phyloP scores from a whole-genome alignment of 2,113 vertebrate genomes.

The Entomyzon cyanotis region DNA sequence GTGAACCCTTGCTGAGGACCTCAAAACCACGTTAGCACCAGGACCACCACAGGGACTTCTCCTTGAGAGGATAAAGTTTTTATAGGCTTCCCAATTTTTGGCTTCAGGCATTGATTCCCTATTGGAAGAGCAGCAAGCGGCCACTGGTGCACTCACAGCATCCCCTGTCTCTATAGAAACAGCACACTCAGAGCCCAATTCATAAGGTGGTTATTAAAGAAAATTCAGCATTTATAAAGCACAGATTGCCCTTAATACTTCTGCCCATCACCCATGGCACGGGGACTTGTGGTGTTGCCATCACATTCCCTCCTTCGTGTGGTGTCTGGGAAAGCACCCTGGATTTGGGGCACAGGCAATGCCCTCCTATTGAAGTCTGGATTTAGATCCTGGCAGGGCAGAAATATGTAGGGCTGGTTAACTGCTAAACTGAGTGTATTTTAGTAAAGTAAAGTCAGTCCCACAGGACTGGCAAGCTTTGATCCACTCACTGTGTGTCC shows the following conservation, averaged over 20 bases:
- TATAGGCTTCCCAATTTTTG: not conserved
- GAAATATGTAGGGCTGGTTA: not conserved
- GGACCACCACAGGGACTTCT: not conserved
- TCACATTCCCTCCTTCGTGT: not conserved
- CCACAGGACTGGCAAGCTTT: not conserved
- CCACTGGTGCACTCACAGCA: not conserved
- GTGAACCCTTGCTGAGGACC: not conserved
- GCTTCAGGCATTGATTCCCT: not conserved
- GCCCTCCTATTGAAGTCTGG: not conserved
- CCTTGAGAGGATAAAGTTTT: not conserved
- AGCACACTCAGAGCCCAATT: not conserved
- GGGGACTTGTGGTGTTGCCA: no score
- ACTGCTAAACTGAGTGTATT: not conserved
- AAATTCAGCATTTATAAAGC: not conserved
- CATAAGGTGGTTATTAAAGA: not conserved
- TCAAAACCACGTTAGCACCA: not conserved
- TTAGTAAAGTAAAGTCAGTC: not conserved
- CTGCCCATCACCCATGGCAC: not conserved
- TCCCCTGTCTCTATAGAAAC: not conserved
- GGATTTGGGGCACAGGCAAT: not conserved
- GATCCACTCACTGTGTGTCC: accelerated
- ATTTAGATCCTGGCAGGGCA: not conserved
- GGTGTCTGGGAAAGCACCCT: not conserved
- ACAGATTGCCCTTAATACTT: not conserved
- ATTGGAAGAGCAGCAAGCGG: accelerated